Percentiles rank a stretch among this genome's conserved stretches.
Conservation (phyloP, 2,113 vertebrate species). For the Proteles cristata region DNA sequence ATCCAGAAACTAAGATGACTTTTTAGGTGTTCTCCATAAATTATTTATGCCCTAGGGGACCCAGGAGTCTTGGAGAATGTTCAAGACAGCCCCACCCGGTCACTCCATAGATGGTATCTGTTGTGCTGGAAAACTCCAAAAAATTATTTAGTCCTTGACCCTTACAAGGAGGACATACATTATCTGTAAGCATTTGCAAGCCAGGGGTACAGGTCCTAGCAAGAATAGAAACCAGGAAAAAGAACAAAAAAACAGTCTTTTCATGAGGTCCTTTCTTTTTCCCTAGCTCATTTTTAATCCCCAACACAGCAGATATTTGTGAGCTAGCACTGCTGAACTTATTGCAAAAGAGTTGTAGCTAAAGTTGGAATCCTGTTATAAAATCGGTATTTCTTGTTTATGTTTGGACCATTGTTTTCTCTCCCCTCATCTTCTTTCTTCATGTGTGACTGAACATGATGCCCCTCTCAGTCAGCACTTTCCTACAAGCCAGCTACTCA, state of each 20-base stretch:
- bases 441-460: background rate
- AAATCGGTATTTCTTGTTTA: background rate
- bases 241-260: background rate
- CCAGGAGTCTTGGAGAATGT: background rate
- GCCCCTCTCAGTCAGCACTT: background rate
- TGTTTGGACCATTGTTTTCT: background rate
- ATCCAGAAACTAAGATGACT: background rate
- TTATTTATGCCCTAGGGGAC: background rate
- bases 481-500: background rate
- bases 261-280: background rate
- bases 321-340: background rate
- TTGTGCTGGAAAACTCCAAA: background rate
- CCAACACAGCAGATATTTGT: background rate
- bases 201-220: background rate
- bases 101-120: background rate
- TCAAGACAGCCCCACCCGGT: background rate
- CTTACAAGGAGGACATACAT: background rate
- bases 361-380: background rate
- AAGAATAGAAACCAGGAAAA: background rate
- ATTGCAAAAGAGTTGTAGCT: background rate
- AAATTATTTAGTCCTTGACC: background rate
- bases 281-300: background rate
- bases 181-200: background rate
- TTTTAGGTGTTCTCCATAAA: background rate
- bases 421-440: background rate